These are phyloP conservation scores for Vanessa cardui DNA, from an alignment of 2,888 invertebrate genomes.

Conservation along the genomic window DNA sequence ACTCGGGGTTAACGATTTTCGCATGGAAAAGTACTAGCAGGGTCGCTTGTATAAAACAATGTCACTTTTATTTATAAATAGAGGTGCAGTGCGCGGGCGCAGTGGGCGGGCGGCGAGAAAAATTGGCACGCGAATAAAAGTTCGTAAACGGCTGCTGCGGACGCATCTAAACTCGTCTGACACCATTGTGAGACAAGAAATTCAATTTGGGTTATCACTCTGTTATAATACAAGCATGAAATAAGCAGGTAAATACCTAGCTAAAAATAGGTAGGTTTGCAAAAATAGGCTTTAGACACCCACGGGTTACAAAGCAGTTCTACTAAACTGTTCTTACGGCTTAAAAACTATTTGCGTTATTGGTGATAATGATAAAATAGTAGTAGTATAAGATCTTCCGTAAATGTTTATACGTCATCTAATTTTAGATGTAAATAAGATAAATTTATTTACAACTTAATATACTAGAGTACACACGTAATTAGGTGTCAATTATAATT, in stretches of 20 bases:
- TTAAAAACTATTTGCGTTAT: too few species aligned
- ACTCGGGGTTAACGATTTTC: slow-evolving; percentile 53
- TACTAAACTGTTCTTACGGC: too few species aligned
- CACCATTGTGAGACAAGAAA: slow-evolving; percentile 20
- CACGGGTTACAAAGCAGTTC: too few species aligned
- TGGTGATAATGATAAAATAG: neutral
- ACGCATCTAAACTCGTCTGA: slow-evolving; percentile 31
- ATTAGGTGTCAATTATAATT: too few species aligned
- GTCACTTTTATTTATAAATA: slow-evolving; percentile 73
- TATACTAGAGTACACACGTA: too few species aligned
- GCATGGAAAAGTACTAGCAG: slow-evolving; percentile 74
- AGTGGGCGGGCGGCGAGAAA: slow-evolving; percentile 49
- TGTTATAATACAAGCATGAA: too few species aligned
- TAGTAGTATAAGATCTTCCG: neutral
- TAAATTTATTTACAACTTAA: too few species aligned
- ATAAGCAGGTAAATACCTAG: too few species aligned
- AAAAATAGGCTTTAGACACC: too few species aligned
- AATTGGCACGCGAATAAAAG: slow-evolving; percentile 63
- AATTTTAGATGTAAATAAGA: slow-evolving; percentile 6
- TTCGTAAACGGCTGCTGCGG: slow-evolving; percentile 37
- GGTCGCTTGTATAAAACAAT: slow-evolving; percentile 72
- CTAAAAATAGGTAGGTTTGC: too few species aligned
- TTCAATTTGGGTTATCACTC: neutral
- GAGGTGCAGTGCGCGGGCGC: slow-evolving; percentile 57
- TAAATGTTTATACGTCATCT: slow-evolving; percentile 1